Base-by-base conservation (phyloP, 2,888 invertebrate species). In the Troides aeacus region DNA sequence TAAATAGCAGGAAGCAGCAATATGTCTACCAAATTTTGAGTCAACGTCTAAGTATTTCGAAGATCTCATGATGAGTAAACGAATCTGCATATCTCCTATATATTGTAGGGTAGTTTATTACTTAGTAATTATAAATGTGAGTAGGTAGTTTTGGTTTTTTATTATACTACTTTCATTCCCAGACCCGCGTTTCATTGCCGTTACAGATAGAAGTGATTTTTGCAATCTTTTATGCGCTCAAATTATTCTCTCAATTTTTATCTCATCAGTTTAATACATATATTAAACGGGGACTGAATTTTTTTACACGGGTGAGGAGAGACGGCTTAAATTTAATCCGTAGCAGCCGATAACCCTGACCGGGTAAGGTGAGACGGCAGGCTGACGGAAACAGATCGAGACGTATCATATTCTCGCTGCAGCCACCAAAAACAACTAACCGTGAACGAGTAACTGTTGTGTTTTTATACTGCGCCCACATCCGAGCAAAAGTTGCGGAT, bases 361-460 rank as follows among this genome's bases (percentile, higher is more conserved):
- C 70, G 53, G 70, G 70, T 70, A 70, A 70, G 56, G 53, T 60
- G 64, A 70, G 53, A 62, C 62, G 62, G 17, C 56, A 17, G 62
- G 24, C 62, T 60, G 70, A 62, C 63, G 70, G 70, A 70, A 70
- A 70, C 70, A 70, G 70, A 66, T 70, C 66, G 70, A 39, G 65
- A 69, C 69, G 65, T 69, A 69, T 69, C 69, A 65, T 50, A 63
- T 70, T 66, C 62, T 58, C 50, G 66, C 23, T 57, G 23, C 70
- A 64, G 63, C 70, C 66, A 70, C 70, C 70, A 63, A 70, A 69
- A 70, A 70, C 70, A 64, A 66, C 70, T 67, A 70, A 69, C 66
- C 72, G 67, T 73, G 70, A 72, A 73, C 64, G 64, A 53, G 60
- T 71, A 71, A 71, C 73, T 71, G 73, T 72, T 63, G 60, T 50